phyloP scores from a whole-genome alignment of 2,888 invertebrate genomes.

The Polylopha cassiicola region DNA sequence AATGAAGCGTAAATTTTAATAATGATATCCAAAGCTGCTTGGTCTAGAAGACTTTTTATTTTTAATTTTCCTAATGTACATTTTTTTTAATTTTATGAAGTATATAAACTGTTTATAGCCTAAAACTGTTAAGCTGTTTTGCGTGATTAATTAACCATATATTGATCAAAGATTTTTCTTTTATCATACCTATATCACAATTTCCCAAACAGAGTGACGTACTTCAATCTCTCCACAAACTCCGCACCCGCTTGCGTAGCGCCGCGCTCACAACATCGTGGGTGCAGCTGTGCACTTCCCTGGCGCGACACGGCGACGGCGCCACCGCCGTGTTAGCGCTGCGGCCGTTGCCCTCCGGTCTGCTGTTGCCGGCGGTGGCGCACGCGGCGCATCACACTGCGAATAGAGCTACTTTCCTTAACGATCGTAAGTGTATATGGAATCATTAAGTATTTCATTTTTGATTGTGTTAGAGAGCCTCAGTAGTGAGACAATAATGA shows the following conservation, averaged over 20 bases:
- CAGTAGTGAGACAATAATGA: no score
- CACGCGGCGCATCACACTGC: constrained; percentile 51
- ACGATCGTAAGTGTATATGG: constrained; percentile 43
- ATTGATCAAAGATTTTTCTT: not conserved
- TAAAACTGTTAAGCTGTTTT: no score
- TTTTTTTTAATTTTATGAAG: no score
- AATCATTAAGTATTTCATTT: not conserved
- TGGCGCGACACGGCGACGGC: constrained; percentile 38
- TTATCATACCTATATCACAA: no score
- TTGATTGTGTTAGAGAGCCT: no score
- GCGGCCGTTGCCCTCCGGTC: constrained; percentile 32
- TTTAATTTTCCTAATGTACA: no score
- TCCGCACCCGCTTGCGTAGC: constrained; percentile 36
- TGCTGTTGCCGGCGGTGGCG: constrained; percentile 54
- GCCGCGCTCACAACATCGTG: constrained; percentile 32
- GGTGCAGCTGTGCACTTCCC: constrained; percentile 34
- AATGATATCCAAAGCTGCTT: no score
- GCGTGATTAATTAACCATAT: constrained; percentile 23
- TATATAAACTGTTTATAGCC: no score
- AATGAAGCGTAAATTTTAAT: no score
- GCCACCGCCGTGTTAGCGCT: constrained; percentile 39
- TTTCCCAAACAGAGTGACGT: constrained; percentile 45
- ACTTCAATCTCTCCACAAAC: constrained; percentile 39
- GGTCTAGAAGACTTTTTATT: no score
- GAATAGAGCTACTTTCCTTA: constrained; percentile 44